Evolutionary conservation across 2,113 vertebrate genomes (phyloP).

Genomic region (Calidris pygmaea): DNA sequence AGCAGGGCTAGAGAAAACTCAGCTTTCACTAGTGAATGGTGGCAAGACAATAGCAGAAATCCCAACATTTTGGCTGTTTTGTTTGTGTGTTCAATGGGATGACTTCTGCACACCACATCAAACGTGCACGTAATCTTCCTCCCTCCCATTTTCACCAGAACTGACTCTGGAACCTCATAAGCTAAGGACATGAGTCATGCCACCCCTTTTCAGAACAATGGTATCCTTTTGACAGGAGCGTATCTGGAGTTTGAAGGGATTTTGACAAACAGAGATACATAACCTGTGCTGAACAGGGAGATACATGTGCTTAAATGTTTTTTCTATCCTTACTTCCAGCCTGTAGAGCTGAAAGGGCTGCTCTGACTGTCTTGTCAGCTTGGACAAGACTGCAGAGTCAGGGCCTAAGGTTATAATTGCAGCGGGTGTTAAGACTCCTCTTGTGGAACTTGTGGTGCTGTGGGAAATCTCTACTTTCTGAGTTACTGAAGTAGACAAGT

Average conservation of each 20-base stretch:
- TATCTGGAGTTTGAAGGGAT: not conserved
- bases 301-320: not conserved
- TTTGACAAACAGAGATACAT: not conserved
- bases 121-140: not conserved
- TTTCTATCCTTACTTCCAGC: not conserved
- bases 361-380: not conserved
- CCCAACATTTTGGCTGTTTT: not conserved
- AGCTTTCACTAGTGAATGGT: not conserved
- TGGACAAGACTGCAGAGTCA: not conserved
- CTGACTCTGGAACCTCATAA: not conserved
- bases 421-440: not conserved
- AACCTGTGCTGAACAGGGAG: not conserved
- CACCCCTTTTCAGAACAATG: not conserved
- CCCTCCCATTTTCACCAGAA: not conserved
- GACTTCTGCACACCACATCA: not conserved
- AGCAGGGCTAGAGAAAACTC: not conserved
- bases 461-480: not conserved
- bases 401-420: not conserved
- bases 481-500: not conserved
- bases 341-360: not conserved
- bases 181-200: not conserved
- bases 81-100: not conserved
- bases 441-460: not conserved
- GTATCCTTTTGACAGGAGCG: not conserved
- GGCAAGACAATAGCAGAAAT: not conserved